Percentiles rank a stretch among this genome's conserved stretches.
These are phyloP conservation scores for Acropora tenuis DNA, from an alignment of 64 coral and sea anemone genomes.

Conservation along the genomic window DNA sequence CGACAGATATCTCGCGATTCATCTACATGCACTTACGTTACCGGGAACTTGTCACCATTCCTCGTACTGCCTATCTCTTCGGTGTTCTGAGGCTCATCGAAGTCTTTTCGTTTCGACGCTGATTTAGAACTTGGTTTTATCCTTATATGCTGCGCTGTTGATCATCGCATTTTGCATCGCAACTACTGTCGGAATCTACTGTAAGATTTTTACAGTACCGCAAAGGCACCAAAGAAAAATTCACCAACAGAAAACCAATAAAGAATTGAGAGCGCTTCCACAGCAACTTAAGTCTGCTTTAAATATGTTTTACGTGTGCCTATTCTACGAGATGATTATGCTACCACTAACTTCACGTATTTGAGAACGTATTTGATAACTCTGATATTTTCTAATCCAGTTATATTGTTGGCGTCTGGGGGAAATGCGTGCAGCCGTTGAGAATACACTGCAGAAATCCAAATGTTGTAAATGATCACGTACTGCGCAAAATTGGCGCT, in stretches of 20 bases:
- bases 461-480: not conserved
- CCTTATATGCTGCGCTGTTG: not conserved
- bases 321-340: conserved; percentile 15
- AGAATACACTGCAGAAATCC: not conserved
- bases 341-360: not conserved
- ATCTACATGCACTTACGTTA: conserved; percentile 69
- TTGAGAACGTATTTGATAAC: conserved; percentile 1
- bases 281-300: not conserved
- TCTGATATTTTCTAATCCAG: conserved; percentile 4
- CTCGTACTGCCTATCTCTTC: not conserved
- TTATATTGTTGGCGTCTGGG: conserved; percentile 8
- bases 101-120: conserved; percentile 28
- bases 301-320: conserved; percentile 19
- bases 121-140: not conserved
- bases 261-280: not conserved
- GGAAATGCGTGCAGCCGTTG: not conserved
- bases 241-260: not conserved
- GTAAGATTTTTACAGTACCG: conserved; percentile 1
- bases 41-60: conserved; percentile 44
- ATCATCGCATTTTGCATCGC: not conserved
- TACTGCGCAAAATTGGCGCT: too few species aligned
- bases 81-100: not conserved
- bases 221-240: conserved; percentile 11
- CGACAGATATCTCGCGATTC: conserved; percentile 72
- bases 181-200: not conserved